These are phyloP conservation scores for Periplaneta americana DNA, from an alignment of 1,140 invertebrate species.

Conservation along the genomic window DNA sequence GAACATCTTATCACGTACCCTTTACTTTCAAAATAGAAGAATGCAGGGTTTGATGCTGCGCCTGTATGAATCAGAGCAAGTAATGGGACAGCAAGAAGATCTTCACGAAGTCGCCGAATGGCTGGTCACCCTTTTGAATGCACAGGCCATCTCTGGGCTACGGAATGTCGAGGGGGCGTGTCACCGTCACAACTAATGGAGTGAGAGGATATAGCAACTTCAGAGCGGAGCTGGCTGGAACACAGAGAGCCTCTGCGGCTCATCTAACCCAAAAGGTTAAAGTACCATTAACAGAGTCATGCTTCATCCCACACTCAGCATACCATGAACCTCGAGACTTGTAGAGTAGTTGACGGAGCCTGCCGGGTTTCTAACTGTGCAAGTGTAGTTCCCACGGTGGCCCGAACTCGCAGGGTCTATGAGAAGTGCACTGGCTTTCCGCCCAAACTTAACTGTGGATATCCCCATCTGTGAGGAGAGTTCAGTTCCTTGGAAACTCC, in stretches of 20 bases:
- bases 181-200: too few species aligned
- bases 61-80: too few species aligned
- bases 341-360: conserved; percentile 58
- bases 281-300: not conserved
- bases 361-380: conserved; percentile 63
- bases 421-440: conserved; percentile 28
- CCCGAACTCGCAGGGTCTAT: conserved; percentile 51
- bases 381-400: conserved; percentile 67
- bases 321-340: conserved; percentile 40
- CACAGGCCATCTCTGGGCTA: too few species aligned
- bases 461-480: conserved; percentile 33
- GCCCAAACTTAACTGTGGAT: conserved; percentile 36
- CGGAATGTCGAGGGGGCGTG: too few species aligned
- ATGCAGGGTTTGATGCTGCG: too few species aligned
- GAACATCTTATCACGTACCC: not conserved
- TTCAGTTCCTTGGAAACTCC: conserved; percentile 32
- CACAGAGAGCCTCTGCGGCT: not conserved
- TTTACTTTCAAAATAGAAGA: too few species aligned
- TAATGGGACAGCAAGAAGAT: too few species aligned
- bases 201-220: too few species aligned
- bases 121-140: too few species aligned
- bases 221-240: not conserved
- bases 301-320: not conserved
- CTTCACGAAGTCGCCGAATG: too few species aligned
- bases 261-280: too few species aligned